These are phyloP conservation scores for Hypanus sabinus DNA, from an alignment of 2,113 vertebrate species.

Conservation along the genomic window DNA sequence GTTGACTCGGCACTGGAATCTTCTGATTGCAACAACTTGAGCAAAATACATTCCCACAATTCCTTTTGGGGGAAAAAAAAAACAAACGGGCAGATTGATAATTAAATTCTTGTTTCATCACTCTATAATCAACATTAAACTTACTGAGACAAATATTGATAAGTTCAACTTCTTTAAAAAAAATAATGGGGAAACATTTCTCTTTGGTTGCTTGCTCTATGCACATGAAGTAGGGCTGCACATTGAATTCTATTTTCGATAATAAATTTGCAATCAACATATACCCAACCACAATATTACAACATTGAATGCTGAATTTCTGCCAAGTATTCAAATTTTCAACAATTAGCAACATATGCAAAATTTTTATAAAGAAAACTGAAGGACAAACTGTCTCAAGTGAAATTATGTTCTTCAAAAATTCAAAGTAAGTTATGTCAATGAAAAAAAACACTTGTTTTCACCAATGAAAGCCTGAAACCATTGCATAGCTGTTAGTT, in stretches of 20 bases:
- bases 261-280: no score
- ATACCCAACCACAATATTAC: no score
- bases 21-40: slow-evolving; percentile 97
- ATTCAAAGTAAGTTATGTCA: background rate
- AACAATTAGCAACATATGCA: slow-evolving; percentile 4
- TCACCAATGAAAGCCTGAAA: background rate
- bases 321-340: background rate
- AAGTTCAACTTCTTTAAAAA: background rate
- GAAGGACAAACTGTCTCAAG: background rate
- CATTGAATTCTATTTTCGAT: no score
- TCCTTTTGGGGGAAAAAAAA: slow-evolving; percentile 59
- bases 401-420: background rate
- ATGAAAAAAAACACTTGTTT: background rate
- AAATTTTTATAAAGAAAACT: background rate
- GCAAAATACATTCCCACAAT: slow-evolving; percentile 95
- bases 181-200: background rate
- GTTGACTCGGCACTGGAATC: slow-evolving; percentile 93
- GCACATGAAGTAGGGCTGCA: no score
- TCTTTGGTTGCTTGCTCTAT: no score
- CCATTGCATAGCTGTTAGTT: background rate
- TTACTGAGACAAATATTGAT: background rate
- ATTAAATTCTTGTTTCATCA: background rate
- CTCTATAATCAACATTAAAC: background rate
- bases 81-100: slow-evolving; percentile 40
- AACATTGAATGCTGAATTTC: no score